Evolutionary conservation across 1,140 invertebrate genomes (phyloP).

Genomic region (Diorhabda sublineata): DNA sequence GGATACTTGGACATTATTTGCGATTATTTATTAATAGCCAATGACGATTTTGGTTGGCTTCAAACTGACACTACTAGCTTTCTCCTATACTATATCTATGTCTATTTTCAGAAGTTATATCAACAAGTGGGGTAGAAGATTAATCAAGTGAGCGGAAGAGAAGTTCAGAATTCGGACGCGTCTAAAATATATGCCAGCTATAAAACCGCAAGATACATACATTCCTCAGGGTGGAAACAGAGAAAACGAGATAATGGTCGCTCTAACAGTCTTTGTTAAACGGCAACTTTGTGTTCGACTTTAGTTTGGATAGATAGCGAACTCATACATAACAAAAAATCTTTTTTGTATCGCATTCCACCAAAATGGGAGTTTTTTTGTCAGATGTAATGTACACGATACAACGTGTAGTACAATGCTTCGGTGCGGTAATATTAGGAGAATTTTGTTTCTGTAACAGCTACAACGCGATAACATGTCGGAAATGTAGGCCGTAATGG

Average conservation of each 20-base stretch:
- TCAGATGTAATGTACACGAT: slow-evolving; percentile 5
- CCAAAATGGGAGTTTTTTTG: slow-evolving; percentile 6
- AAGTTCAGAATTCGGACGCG: slow-evolving; percentile 12
- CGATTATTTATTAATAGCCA: no score
- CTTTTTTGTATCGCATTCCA: slow-evolving; percentile 11
- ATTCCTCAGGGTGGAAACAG: slow-evolving; percentile 14
- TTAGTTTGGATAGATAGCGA: slow-evolving; percentile 8
- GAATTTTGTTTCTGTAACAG: background rate
- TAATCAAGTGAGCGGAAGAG: slow-evolving; percentile 20
- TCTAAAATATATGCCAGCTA: slow-evolving; percentile 19
- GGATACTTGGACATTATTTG: no score
- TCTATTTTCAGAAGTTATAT: background rate
- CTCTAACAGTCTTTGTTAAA: slow-evolving; percentile 15
- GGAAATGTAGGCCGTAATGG: no score
- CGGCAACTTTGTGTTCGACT: slow-evolving; percentile 18
- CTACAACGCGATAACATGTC: background rate
- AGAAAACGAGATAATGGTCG: slow-evolving; percentile 15
- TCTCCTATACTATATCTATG: no score
- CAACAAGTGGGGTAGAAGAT: slow-evolving; percentile 21
- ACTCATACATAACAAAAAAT: background rate
- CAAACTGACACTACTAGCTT: no score
- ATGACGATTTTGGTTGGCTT: no score
- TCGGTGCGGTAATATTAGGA: slow-evolving; percentile 1
- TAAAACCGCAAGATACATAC: slow-evolving; percentile 20
- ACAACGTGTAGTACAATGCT: slow-evolving; percentile 6